phyloP scores from a whole-genome alignment of 2,888 invertebrate species.

The Coenonympha arcania region DNA sequence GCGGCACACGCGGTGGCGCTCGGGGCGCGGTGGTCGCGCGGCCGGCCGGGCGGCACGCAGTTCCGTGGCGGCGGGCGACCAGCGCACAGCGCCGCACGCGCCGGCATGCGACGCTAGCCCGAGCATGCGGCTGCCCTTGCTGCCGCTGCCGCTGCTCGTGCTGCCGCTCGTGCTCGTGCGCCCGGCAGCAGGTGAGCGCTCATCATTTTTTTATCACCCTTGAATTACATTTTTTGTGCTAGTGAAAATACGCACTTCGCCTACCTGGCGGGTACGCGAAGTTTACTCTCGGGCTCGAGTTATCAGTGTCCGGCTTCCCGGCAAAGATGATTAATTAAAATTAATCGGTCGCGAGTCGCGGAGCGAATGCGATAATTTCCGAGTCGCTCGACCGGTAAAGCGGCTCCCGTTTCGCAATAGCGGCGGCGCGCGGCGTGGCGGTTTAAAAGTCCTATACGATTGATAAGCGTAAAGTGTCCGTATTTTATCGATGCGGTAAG shows the following conservation, averaged over 20 bases:
- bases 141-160: constrained; percentile 69
- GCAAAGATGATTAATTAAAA: constrained; percentile 36
- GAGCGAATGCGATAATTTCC: constrained; percentile 38
- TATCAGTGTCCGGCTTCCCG: constrained; percentile 17
- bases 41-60: constrained; percentile 38
- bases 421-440: constrained; percentile 21
- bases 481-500: constrained; percentile 27
- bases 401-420: constrained; percentile 41
- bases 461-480: constrained; percentile 27
- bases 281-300: constrained; percentile 2
- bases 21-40: constrained; percentile 39
- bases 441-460: constrained; percentile 26
- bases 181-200: constrained; percentile 65
- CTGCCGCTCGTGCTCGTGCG: constrained; percentile 68
- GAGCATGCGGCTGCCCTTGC: constrained; percentile 70
- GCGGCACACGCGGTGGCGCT: constrained; percentile 33
- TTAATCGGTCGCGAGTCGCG: constrained; percentile 38
- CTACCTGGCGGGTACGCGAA: neutral
- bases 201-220: neutral
- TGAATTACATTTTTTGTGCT: constrained; percentile 8
- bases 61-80: constrained; percentile 43
- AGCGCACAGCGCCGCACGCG: constrained; percentile 51
- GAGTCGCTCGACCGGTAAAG: constrained; percentile 42
- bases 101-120: constrained; percentile 63
- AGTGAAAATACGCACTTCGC: too few species aligned